These are phyloP conservation scores for Corythoichthys haematopterus DNA, from an alignment of 2,113 vertebrate genomes.

Conservation along the genomic window DNA sequence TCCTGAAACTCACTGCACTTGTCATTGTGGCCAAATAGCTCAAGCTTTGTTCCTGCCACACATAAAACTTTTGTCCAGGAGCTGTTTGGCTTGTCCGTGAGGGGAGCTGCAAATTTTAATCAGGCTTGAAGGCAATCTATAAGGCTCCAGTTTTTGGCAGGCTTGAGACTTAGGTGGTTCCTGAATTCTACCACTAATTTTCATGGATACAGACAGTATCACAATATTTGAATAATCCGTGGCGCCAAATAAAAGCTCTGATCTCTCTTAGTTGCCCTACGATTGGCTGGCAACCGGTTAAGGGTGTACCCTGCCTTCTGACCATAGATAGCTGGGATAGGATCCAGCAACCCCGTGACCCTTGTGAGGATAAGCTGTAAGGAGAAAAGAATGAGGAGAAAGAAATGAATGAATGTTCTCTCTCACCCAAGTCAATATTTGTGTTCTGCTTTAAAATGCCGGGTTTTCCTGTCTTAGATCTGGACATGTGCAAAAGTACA, in stretches of 20 bases:
- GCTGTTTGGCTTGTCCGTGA: background rate
- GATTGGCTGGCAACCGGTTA: no score
- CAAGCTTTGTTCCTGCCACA: background rate
- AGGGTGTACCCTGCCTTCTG: no score
- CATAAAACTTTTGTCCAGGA: background rate
- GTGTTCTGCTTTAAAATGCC: background rate
- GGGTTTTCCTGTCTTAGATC: slow-evolving; percentile 4
- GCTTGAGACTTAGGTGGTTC: background rate
- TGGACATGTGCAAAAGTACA: slow-evolving; percentile 3
- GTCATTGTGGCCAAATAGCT: background rate
- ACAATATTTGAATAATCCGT: background rate
- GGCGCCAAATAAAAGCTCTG: background rate
- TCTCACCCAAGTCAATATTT: background rate
- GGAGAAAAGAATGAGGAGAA: no score
- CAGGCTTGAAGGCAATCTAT: background rate
- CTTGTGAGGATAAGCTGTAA: no score
- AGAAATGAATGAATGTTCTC: no score
- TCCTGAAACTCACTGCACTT: background rate
- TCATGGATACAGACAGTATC: background rate
- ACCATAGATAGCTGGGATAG: no score
- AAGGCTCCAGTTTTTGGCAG: background rate
- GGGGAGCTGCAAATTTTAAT: background rate
- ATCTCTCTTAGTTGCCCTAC: background rate
- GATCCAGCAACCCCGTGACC: no score
- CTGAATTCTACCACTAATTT: background rate